phyloP scores from a whole-genome alignment of 1,140 invertebrate genomes.

The Lucilia sericata region DNA sequence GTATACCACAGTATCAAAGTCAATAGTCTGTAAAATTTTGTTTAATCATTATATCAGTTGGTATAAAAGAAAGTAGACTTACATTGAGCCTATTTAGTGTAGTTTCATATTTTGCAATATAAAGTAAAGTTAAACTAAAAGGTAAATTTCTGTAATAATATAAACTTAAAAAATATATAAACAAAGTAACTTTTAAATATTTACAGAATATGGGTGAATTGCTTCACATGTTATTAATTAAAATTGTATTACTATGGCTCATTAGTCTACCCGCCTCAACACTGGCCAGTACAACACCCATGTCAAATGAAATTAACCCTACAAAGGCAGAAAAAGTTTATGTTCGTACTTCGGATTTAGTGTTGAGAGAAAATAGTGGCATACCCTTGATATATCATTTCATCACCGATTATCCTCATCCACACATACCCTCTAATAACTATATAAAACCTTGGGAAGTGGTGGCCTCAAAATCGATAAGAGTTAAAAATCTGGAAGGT shows the following conservation, averaged over 20 bases:
- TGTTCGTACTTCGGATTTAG: slow-evolving; percentile 17
- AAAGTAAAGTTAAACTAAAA: neutral
- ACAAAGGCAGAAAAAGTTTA: neutral
- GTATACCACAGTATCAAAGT: neutral
- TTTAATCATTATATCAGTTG: neutral
- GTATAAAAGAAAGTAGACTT: slow-evolving; percentile 38
- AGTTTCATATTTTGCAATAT: slow-evolving; percentile 1
- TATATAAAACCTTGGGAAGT: slow-evolving; percentile 22
- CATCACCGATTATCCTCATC: slow-evolving; percentile 39
- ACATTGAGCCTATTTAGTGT: neutral
- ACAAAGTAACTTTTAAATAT: neutral
- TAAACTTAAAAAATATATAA: neutral
- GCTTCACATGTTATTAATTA: neutral
- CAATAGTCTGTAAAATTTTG: slow-evolving; percentile 21
- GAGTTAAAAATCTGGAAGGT: neutral
- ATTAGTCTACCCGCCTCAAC: neutral
- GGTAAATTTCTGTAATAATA: neutral
- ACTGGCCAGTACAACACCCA: neutral
- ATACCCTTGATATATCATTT: slow-evolving; percentile 33
- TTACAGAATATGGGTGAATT: neutral
- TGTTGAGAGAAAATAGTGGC: neutral
- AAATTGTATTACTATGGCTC: neutral
- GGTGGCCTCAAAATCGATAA: slow-evolving; percentile 16
- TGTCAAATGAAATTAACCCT: neutral
- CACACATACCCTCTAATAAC: neutral